Conservation (phyloP, 2,113 vertebrate genomes). For the Callithrix jacchus region DNA sequence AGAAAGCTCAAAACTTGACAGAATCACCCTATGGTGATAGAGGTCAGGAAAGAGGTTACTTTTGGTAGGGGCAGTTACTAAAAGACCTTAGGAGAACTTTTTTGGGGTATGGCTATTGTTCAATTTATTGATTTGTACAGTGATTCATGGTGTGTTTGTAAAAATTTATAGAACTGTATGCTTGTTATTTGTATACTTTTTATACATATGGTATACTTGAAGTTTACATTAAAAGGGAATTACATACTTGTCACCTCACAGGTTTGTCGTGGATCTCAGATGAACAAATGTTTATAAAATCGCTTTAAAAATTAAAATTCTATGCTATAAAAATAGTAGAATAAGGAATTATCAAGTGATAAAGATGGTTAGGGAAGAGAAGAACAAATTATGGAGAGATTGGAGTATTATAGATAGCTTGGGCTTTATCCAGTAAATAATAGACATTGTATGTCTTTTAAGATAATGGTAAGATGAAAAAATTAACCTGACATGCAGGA, state of each 20-base stretch:
- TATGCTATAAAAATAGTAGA: not conserved
- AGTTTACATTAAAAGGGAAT: not conserved
- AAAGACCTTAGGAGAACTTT: not conserved
- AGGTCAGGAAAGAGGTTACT: not conserved
- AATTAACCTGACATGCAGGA: not conserved
- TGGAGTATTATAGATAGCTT: not conserved
- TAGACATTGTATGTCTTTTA: not conserved
- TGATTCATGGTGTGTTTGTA: not conserved
- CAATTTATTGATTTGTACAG: not conserved
- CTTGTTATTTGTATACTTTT: not conserved
- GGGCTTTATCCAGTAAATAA: not conserved
- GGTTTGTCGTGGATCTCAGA: not conserved
- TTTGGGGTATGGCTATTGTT: not conserved
- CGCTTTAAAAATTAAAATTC: not conserved
- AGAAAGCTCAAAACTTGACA: not conserved
- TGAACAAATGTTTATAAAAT: constrained; percentile 2
- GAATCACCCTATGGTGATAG: not conserved
- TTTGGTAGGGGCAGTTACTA: not conserved
- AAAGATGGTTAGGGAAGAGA: not conserved
- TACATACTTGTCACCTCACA: not conserved
- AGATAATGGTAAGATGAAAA: not conserved
- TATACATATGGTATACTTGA: not conserved
- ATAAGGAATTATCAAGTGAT: not conserved
- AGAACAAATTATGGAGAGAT: not conserved
- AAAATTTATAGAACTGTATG: not conserved